Evolutionary conservation across 1,140 invertebrate genomes (phyloP).

Genomic region (Agraylea sexmaculata): DNA sequence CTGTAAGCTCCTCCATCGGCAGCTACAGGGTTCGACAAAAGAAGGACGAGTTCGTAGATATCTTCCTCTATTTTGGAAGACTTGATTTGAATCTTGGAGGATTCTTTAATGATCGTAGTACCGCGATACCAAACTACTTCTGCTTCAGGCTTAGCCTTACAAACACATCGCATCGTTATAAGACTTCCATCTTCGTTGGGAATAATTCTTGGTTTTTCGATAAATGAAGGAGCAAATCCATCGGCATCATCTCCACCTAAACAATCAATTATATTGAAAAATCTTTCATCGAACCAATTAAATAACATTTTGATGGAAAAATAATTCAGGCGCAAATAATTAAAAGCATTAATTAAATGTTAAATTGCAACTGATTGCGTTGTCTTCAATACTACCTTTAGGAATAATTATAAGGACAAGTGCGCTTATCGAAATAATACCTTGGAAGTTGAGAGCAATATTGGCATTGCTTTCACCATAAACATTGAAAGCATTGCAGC

Average conservation of each 20-base stretch:
- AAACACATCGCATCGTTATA: slow-evolving; percentile 92
- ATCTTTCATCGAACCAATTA: background rate
- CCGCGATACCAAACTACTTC: slow-evolving; percentile 85
- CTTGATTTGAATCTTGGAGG: slow-evolving; percentile 75
- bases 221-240: slow-evolving; percentile 86
- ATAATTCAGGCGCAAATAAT: background rate
- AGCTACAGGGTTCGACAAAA: slow-evolving; percentile 76
- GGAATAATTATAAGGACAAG: background rate
- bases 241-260: slow-evolving; percentile 78
- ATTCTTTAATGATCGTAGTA: slow-evolving; percentile 70
- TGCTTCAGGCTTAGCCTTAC: slow-evolving; percentile 84
- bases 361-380: slow-evolving; percentile 3
- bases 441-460: slow-evolving; percentile 98
- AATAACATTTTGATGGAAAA: too few relatives aligned
- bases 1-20: slow-evolving; percentile 95
- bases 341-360: background rate
- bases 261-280: slow-evolving; percentile 6
- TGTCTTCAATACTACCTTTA: background rate
- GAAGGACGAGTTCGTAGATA: slow-evolving; percentile 74
- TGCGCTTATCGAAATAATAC: slow-evolving; percentile 42
- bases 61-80: slow-evolving; percentile 66
- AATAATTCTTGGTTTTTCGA: slow-evolving; percentile 94
- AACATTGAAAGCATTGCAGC: slow-evolving; percentile 97
- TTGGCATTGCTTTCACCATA: slow-evolving; percentile 99
- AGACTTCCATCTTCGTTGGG: slow-evolving; percentile 91